A percentile compares a stretch with the other conserved stretches of the same genome.
These are phyloP conservation scores for Meganola albula DNA, from an alignment of 2,888 invertebrate genomes.

Conservation along the genomic window DNA sequence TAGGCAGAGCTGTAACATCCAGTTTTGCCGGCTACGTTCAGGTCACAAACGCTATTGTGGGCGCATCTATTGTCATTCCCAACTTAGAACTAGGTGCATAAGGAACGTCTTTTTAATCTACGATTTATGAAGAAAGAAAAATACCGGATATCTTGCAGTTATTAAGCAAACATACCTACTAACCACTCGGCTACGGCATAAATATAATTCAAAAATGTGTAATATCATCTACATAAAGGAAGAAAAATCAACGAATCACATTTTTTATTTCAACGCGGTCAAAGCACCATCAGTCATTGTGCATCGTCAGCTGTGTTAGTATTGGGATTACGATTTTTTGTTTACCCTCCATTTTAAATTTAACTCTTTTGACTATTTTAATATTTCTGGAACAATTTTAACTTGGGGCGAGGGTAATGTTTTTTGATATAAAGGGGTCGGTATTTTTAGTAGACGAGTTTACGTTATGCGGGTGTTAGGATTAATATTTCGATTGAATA, in stretches of 20 bases:
- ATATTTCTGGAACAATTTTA: conserved; percentile 71
- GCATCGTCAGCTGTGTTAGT: conserved; percentile 70
- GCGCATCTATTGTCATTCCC: no score
- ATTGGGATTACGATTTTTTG: conserved; percentile 63
- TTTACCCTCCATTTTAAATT: conserved; percentile 70
- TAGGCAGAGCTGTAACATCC: no score
- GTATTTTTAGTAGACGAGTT: conserved; percentile 42
- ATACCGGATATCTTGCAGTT: no score
- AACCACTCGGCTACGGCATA: no score
- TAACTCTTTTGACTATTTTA: conserved; percentile 77
- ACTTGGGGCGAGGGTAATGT: conserved; percentile 62
- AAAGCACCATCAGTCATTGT: conserved; percentile 36
- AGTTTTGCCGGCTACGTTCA: no score
- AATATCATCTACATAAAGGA: neutral
- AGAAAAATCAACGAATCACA: conserved; percentile 15
- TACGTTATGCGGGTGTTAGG: conserved; percentile 53
- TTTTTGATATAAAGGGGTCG: conserved; percentile 54
- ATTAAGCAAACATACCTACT: no score
- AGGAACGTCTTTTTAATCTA: no score
- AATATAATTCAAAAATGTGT: no score
- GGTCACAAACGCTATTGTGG: no score
- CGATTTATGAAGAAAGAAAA: no score
- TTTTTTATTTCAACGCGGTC: conserved; percentile 16
- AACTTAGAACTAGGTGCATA: no score
- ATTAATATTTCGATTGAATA: conserved; percentile 48